Base-by-base conservation (phyloP, 2,113 vertebrate genomes). In the Vimba vimba region DNA sequence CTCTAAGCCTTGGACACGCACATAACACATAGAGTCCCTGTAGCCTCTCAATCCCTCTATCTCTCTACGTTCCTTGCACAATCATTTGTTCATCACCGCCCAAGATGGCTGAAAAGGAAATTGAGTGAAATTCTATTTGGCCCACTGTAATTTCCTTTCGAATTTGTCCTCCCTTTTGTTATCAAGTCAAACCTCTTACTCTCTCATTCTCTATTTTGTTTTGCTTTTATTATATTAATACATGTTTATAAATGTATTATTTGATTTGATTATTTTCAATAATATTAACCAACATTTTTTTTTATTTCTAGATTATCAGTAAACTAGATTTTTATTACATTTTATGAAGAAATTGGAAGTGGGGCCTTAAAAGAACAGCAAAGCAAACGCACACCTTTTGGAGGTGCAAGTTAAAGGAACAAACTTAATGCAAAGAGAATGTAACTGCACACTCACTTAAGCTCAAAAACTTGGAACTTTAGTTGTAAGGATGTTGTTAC, bases 111-210 rank as follows among this genome's bases (percentile, higher is more conserved):
- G 83, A 85, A 68, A 74, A 86, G 89, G 85, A 89, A 88, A 89
- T 90, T 57, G 79, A 57, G 75, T 75, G 62, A 84, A 90, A 88
- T 88, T 90, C 73, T 82, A 88, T 86, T 88, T 83, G 73, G 79
- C 74, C 21, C 73, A 68, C 30, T 60, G 78, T 79, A 86, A 87
- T 87, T 86, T 83, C 82, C 82, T 86, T 43, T 43, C 8, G 0
- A 43, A 43, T 43, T 43, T 43, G 7, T 43, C 43, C 43, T 43
- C 8, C 8, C 74, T 71, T 57, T 60, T 84, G 84, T 74, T 25
- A 47, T 47, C 71, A 8, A 79, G 33, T 60, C 52, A 78, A 39
- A 39, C 66, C 62, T 79, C 25, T 64, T 21, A 82, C 59, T 66
- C 71, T 55, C 55, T 64, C 23, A 80, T 76, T 68, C 74, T 66